These are phyloP conservation scores for Halictus rubicundus DNA, from an alignment of 1,140 invertebrate species.

Conservation along the genomic window DNA sequence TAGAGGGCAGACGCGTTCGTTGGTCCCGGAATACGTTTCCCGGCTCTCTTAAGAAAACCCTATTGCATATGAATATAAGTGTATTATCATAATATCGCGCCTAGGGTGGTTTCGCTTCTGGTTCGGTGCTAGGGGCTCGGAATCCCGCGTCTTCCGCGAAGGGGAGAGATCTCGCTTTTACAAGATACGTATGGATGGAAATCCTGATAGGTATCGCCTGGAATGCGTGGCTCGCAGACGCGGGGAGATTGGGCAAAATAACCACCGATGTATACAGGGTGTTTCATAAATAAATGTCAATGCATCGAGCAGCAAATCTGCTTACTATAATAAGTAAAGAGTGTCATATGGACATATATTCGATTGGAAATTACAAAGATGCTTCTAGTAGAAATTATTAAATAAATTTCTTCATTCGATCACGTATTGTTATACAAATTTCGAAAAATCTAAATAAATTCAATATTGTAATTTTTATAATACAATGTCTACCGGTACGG, in stretches of 20 bases:
- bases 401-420: no score
- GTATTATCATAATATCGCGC: conserved; percentile 76
- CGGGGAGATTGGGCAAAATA: conserved; percentile 38
- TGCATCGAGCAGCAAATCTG: no score
- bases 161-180: conserved; percentile 50
- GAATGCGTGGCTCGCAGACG: conserved; percentile 42
- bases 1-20: conserved; percentile 53
- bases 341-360: no score
- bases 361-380: no score
- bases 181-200: conserved; percentile 56
- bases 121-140: conserved; percentile 56
- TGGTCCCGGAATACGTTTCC: conserved; percentile 29
- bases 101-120: conserved; percentile 61
- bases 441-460: no score
- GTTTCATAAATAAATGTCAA: neutral
- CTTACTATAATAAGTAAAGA: no score
- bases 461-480: no score
- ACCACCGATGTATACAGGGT: neutral
- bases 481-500: no score
- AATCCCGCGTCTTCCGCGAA: conserved; percentile 43
- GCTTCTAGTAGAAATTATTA: no score
- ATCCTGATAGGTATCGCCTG: conserved; percentile 51
- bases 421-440: no score
- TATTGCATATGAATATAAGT: conserved; percentile 76
- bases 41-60: conserved; percentile 57